Evolutionary conservation across 2,113 vertebrate species (phyloP).

Genomic region (Oncorhynchus keta): DNA sequence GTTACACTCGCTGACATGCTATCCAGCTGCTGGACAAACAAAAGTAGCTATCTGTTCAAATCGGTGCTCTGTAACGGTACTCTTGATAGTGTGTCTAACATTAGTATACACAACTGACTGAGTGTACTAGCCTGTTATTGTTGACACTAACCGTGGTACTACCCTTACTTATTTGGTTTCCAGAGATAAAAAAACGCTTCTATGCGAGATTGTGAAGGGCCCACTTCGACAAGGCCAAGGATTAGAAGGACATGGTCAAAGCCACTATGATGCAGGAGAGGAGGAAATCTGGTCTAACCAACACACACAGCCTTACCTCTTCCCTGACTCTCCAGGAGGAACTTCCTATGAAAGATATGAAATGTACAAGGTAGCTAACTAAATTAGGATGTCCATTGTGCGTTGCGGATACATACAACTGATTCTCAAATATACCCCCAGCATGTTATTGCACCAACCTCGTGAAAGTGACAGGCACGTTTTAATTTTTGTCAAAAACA

Average conservation of each 20-base stretch:
- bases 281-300: conserved; percentile 88
- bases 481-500: too few species aligned
- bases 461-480: too few species aligned
- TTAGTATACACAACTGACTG: too few species aligned
- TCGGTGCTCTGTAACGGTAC: not conserved
- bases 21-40: too few species aligned
- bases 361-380: conserved; percentile 83
- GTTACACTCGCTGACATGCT: conserved; percentile 3
- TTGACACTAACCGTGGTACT: not conserved
- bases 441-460: too few species aligned
- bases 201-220: conserved; percentile 86
- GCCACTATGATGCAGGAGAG: conserved; percentile 83
- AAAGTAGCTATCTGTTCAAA: too few species aligned
- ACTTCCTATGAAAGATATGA: conserved; percentile 89
- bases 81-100: not conserved
- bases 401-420: too few species aligned
- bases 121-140: not conserved
- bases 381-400: too few species aligned
- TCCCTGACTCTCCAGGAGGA: conserved; percentile 90
- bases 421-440: too few species aligned
- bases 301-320: conserved; percentile 90
- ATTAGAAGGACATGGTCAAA: conserved; percentile 88
- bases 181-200: conserved; percentile 89
- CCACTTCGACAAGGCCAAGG: conserved; percentile 85
- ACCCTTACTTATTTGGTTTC: not conserved